Conservation (phyloP, 2,797 vertebrate genomes). For the Hozukius guyotensis region DNA sequence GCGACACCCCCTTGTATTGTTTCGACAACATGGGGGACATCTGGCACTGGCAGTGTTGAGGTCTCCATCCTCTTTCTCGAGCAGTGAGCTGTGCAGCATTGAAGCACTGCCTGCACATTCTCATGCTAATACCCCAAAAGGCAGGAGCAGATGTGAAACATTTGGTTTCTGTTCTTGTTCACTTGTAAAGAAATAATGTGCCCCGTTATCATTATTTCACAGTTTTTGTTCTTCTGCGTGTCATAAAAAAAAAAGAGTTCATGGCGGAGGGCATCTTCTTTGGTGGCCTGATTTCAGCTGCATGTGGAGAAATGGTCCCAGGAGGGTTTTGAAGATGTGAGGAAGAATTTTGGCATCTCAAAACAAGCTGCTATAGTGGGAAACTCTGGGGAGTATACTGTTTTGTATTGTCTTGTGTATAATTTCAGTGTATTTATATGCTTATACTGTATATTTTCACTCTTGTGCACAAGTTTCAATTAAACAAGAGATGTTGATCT, state of each 20-base stretch:
- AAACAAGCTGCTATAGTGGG: neutral
- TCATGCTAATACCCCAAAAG: conserved; percentile 90
- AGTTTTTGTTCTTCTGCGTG: conserved; percentile 67
- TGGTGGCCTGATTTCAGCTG: conserved; percentile 81
- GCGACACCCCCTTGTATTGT: conserved; percentile 75
- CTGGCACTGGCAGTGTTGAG: conserved; percentile 85
- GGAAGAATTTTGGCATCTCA: neutral
- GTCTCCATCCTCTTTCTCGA: conserved; percentile 82
- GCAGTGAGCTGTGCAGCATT: conserved; percentile 87
- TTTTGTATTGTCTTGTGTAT: neutral
- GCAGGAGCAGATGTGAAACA: conserved; percentile 95
- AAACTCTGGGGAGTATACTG: neutral
- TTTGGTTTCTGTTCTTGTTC: conserved; percentile 91
- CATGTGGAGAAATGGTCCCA: conserved; percentile 20
- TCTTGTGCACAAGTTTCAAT: neutral
- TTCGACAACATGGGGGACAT: conserved; percentile 84
- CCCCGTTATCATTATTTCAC: conserved; percentile 81
- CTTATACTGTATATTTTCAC: neutral
- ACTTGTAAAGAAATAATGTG: conserved; percentile 95
- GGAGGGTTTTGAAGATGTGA: neutral
- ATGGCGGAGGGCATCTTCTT: conserved; percentile 79
- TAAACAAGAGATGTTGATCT: neutral
- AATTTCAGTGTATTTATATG: neutral
- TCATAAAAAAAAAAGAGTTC: conserved; percentile 65
- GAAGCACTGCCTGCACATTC: conserved; percentile 87